phyloP scores from a whole-genome alignment of 2,113 vertebrate genomes.

The Nycticryphes semicollaris region DNA sequence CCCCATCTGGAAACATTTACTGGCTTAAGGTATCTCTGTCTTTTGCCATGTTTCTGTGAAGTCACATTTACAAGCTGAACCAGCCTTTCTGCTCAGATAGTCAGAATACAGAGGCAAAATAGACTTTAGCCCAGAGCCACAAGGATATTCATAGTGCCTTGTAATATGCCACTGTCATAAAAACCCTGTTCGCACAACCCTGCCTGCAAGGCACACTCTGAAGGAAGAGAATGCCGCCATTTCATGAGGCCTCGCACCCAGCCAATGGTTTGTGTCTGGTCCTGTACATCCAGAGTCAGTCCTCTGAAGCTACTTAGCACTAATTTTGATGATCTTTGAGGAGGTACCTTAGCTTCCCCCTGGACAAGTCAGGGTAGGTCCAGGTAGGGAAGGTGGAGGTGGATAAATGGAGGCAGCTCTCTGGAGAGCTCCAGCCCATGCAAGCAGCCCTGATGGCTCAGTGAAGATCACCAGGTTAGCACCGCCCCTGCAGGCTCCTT shows the following conservation, averaged over 20 bases:
- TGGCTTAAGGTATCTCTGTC: conserved; percentile 58
- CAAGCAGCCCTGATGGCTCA: fast-evolving
- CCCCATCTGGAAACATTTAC: conserved; percentile 77
- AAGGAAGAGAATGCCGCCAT: background rate
- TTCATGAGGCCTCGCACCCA: background rate
- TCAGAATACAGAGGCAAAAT: conserved; percentile 42
- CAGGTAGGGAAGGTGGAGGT: background rate
- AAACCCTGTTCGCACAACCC: background rate
- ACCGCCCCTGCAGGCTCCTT: background rate
- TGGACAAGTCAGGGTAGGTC: background rate
- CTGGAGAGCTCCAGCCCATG: background rate
- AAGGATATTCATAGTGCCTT: background rate
- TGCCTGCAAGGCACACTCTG: background rate
- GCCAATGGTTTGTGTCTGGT: background rate
- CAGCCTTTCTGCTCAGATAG: conserved; percentile 48
- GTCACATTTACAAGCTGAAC: conserved; percentile 61
- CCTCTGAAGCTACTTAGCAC: background rate
- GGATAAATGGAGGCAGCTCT: background rate
- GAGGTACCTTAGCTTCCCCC: background rate
- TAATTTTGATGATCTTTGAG: fast-evolving
- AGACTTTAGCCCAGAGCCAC: background rate
- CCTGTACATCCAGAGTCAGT: background rate
- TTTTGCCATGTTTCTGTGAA: conserved; percentile 66
- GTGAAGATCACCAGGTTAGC: background rate
- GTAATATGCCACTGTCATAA: background rate